Evolutionary conservation across 1,140 invertebrate genomes (phyloP), one percentile per base, ranked within the genome.

Genomic region (Cyrtorhinus lividipennis): DNA sequence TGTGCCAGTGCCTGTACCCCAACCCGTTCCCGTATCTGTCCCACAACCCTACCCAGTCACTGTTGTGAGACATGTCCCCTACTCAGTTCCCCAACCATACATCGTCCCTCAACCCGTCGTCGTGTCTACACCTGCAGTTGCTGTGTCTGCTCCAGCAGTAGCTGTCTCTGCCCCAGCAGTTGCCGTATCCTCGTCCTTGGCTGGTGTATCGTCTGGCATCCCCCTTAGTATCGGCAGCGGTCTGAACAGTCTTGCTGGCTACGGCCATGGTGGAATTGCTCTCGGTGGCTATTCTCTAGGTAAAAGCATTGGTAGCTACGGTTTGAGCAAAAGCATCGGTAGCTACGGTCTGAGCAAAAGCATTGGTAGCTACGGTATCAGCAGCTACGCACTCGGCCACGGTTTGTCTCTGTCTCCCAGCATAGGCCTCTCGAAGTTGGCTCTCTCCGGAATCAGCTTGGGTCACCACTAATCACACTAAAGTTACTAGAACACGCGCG

Each of bases 11-110:
- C 10, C 65, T 1, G 66, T 61, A 27, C 64, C 63, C 0, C 61
- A 30, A 38, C 64, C 63, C 22, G 59, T 58, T 62, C 63, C 63
- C 13, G 57, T 60, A 25, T 25, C 63, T 1, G 63, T 64, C 13
- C 63, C 63, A 1, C 63, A 64, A n/a, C 63, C 63, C 18, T 44
- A 48, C 27, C 63, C 63, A 18, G 63, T 64, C 1, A 56, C 25
- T 20, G 58, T 64, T 15, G 23, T 45, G 27, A 59, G 57, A 25
- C 57, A 30, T 2, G 58, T 65, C 13, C 59, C 63, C 2, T 57
- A 60, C n/a, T 27, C 63, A 5, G 63, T 64, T 15, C 63, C 63
- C 24, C 38, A 61, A 23, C 63, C 63, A 13, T 22, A 57, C 0
- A 26, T 64, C 2, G 45, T 61, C 8, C 45, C 30, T 2, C 24